A percentile compares a stretch with the other conserved stretches of the same genome.
Evolutionary conservation across 2,888 invertebrate species (phyloP).

Genomic region (Pherbina coryleti): DNA sequence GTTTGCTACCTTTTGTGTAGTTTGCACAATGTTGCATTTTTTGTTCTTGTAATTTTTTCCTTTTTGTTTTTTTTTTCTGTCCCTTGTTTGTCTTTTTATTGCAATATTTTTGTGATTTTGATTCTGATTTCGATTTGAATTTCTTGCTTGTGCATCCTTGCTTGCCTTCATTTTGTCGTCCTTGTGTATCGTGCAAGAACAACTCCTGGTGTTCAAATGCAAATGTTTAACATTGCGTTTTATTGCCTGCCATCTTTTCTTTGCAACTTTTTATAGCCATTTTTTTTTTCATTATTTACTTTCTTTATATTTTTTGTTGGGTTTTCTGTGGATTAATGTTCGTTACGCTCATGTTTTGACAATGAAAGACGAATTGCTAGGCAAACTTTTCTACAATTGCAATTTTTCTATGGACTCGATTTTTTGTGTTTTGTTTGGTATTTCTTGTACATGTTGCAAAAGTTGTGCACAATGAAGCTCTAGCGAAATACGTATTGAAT

Average conservation of each 20-base stretch:
- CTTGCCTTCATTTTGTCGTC: neutral
- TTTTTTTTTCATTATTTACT: neutral
- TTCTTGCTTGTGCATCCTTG: neutral
- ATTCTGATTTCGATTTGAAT: constrained; percentile 1
- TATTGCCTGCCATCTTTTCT: constrained; percentile 10
- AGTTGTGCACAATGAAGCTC: constrained; percentile 5
- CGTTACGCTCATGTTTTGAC: constrained; percentile 37
- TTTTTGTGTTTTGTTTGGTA: neutral
- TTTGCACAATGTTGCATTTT: no score
- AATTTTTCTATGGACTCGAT: neutral
- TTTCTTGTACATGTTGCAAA: constrained; percentile 12
- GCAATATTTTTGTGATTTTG: no score
- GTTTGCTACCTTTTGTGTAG: no score
- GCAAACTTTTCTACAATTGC: constrained; percentile 5
- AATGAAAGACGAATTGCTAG: constrained; percentile 31
- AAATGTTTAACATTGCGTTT: constrained; percentile 38
- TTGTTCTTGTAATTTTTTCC: no score
- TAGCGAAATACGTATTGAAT: neutral
- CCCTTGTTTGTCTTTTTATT: no score
- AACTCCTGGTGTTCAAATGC: constrained; percentile 17
- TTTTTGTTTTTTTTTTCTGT: no score
- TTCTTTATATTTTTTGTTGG: neutral
- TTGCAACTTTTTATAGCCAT: neutral
- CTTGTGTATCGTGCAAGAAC: neutral
- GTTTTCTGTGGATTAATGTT: constrained; percentile 31